These are phyloP conservation scores for Danaus melanippus DNA, from an alignment of 1,140 invertebrate species.

Conservation along the genomic window DNA sequence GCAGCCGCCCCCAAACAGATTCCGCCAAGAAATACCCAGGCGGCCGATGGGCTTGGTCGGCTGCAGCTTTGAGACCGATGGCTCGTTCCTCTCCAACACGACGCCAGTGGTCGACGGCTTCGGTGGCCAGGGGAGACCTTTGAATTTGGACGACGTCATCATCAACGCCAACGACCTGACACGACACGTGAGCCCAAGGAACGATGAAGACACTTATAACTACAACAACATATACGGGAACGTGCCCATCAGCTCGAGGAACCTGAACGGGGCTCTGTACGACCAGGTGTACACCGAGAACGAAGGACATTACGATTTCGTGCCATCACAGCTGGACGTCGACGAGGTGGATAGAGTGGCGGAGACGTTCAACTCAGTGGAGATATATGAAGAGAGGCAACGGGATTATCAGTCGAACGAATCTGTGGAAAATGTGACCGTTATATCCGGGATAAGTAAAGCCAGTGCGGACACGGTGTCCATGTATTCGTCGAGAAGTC, in stretches of 20 bases:
- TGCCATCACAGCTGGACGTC: constrained; percentile 47
- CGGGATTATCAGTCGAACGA: constrained; percentile 48
- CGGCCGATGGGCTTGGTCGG: constrained; percentile 61
- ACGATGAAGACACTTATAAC: constrained; percentile 53
- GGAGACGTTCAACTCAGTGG: constrained; percentile 56
- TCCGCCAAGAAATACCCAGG: constrained; percentile 47
- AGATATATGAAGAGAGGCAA: constrained; percentile 53
- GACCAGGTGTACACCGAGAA: constrained; percentile 65
- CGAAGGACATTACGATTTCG: constrained; percentile 65
- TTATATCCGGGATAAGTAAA: constrained; percentile 55
- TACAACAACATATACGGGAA: constrained; percentile 56
- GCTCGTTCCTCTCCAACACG: constrained; percentile 64
- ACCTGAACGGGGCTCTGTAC: constrained; percentile 48
- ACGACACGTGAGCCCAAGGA: constrained; percentile 35
- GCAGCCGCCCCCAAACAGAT: constrained; percentile 56
- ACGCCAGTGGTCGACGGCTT: constrained; percentile 69
- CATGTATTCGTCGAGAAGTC: constrained; percentile 70
- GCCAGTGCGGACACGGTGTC: constrained; percentile 71
- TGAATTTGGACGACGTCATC: constrained; percentile 61
- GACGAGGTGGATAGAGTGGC: constrained; percentile 46
- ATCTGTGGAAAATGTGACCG: constrained; percentile 60
- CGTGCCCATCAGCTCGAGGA: constrained; percentile 40
- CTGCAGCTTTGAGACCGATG: constrained; percentile 58
- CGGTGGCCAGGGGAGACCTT: constrained; percentile 58
- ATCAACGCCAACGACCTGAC: constrained; percentile 47